Conservation (phyloP, 2,888 invertebrate genomes). For the Orthosia gracilis region DNA sequence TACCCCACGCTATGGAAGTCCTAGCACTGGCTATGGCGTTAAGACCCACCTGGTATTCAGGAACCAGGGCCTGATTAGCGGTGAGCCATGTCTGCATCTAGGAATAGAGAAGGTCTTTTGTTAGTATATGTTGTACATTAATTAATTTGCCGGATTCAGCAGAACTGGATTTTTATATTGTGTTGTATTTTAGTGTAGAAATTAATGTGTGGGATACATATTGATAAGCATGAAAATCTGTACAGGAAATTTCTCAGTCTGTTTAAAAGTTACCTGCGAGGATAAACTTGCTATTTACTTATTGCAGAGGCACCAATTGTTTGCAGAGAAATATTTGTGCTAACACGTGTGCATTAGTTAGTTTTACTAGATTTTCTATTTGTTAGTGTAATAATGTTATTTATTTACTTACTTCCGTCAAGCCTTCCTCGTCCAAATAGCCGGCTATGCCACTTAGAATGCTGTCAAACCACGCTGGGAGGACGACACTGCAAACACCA, state of each 20-base stretch:
- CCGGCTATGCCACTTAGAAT: slow-evolving; percentile 78
- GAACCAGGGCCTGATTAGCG: slow-evolving; percentile 71
- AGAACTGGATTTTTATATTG: background rate
- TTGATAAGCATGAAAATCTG: background rate
- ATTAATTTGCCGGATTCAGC: background rate
- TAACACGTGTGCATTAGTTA: background rate
- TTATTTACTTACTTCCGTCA: slow-evolving; percentile 80
- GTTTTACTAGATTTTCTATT: background rate
- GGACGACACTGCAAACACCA: slow-evolving; percentile 77
- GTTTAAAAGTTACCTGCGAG: background rate
- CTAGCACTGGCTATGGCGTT: slow-evolving; percentile 77
- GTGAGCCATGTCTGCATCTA: slow-evolving; percentile 86
- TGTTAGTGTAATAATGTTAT: background rate
- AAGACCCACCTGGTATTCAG: slow-evolving; percentile 77
- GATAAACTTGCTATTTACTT: background rate
- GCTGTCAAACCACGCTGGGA: slow-evolving; percentile 79
- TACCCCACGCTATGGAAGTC: slow-evolving; percentile 82
- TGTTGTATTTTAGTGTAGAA: background rate
- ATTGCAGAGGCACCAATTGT: background rate
- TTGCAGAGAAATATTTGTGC: background rate
- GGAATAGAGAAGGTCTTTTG: slow-evolving; percentile 34
- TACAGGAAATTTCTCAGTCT: too few relatives aligned
- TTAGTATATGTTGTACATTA: slow-evolving; percentile 1
- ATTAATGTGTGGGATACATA: background rate
- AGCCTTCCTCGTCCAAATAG: slow-evolving; percentile 82